A percentile compares a stretch with the other conserved stretches of the same genome.
These are phyloP conservation scores for Tetranychus piercei DNA, from an alignment of 2,888 invertebrate genomes.

Conservation along the genomic window DNA sequence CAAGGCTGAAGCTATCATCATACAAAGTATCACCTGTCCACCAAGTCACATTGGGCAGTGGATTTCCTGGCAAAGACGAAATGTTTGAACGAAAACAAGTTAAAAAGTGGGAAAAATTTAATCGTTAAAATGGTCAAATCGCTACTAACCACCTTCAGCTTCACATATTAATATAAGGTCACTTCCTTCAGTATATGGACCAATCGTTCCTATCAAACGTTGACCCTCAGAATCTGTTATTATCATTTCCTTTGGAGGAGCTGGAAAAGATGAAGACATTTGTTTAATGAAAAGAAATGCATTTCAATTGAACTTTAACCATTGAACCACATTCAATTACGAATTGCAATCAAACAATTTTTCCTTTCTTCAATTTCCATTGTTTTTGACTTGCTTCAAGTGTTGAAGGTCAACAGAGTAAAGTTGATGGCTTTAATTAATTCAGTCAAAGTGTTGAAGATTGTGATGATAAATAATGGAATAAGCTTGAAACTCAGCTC, in stretches of 20 bases:
- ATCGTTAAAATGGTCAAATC: background rate
- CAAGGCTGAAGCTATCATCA: constrained; percentile 24
- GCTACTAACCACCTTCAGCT: constrained; percentile 26
- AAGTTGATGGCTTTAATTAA: too few relatives aligned
- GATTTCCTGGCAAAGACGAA: constrained; percentile 21
- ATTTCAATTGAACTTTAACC: background rate
- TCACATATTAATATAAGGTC: constrained; percentile 66
- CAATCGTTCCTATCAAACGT: constrained; percentile 58
- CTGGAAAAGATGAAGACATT: constrained; percentile 35
- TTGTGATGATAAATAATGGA: background rate
- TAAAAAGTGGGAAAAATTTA: background rate
- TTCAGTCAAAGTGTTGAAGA: background rate
- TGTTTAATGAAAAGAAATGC: background rate
- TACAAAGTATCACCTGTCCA: constrained; percentile 21
- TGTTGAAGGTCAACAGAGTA: too few relatives aligned
- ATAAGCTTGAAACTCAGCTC: background rate
- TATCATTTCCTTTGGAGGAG: constrained; percentile 67
- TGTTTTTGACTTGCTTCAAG: too few relatives aligned
- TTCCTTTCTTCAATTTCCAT: too few relatives aligned
- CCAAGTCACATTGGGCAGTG: constrained; percentile 25
- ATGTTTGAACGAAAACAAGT: background rate
- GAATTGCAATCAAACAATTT: background rate
- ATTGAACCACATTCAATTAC: background rate
- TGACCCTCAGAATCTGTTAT: constrained; percentile 68
- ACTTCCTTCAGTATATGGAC: constrained; percentile 67